Percentiles rank a stretch among this genome's conserved stretches.
Conservation (phyloP, 2,113 vertebrate species). For the zebrafish (Danio rerio) region DNA sequence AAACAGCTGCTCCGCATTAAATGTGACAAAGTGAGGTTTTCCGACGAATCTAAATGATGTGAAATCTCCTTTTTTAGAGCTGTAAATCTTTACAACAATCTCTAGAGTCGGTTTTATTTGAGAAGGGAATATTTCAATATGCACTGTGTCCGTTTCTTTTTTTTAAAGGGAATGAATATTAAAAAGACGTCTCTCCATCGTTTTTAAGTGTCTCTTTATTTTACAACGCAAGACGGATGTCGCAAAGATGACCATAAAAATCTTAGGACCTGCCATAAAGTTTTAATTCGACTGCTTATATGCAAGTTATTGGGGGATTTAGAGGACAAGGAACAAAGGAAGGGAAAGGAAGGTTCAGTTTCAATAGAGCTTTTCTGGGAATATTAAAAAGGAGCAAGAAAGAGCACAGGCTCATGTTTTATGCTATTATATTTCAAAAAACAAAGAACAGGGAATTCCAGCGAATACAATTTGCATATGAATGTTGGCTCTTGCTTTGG, state of each 20-base stretch:
- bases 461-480: not conserved
- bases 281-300: constrained; percentile 29
- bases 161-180: constrained; percentile 16
- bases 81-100: constrained; percentile 37
- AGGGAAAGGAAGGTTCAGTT: not conserved
- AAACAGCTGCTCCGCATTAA: constrained; percentile 42
- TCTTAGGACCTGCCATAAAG: constrained; percentile 32
- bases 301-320: constrained; percentile 19
- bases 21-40: constrained; percentile 32
- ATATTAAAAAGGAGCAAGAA: not conserved
- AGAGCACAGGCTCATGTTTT: not conserved
- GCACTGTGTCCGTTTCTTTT: not conserved
- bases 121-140: constrained; percentile 8
- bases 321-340: constrained; percentile 6
- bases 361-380: not conserved
- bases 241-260: constrained; percentile 40
- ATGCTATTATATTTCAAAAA: not conserved
- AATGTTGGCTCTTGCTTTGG: not conserved
- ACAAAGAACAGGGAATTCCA: not conserved
- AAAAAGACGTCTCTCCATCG: constrained; percentile 9
- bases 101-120: constrained; percentile 27
- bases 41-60: constrained; percentile 23
- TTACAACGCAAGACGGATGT: constrained; percentile 28
- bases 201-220: constrained; percentile 31
- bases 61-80: constrained; percentile 13